Evolutionary conservation across 2,113 vertebrate species (phyloP), one percentile per base, ranked within the genome.

Genomic region (Menidia beryllina): DNA sequence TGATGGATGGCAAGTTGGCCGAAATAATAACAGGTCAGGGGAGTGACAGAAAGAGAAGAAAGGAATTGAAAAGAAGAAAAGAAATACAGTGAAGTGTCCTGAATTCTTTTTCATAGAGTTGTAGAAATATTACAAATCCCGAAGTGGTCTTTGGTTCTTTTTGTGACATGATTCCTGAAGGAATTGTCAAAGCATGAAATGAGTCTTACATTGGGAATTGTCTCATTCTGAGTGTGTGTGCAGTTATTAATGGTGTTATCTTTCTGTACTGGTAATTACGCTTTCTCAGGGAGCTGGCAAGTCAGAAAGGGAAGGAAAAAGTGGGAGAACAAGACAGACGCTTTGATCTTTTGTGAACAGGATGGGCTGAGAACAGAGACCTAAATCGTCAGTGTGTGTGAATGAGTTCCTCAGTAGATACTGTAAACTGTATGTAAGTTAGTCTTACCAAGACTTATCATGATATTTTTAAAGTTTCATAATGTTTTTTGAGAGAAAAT

Each of bases 121-220:
- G 72, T 58, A 72, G 72, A 75, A 86, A 78, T 76, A 71, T 79
- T 69, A 81, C 57, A 85, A 88, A 89, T 86, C 83, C 88, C 86
- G 83, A 87, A 88, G 85, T 85, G 79, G 87, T 83, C 75, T 83
- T 76, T 69, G 75, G 73, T 69, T 86, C 88, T 89, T 88, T 91
- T 88, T 91, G 84, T 73, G 84, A 72, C 72, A 77, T 82, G 83
- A 91, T 88, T 92, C 89, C 86, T 87, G 79, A 68, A 89, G 86
- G 91, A 91, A 89, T 90, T 91, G 87, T 90, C 88, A 89, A 91
- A 91, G 88, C 89, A 92, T 92, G 89, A 92, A 91, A 91, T 92
- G 88, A 92, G 87, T 91, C 84, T 88, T 84, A 85, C 58, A 26
- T 75, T 84, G 88, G 89, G 89, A 90, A 90, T 92, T 89, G 91